phyloP scores from a whole-genome alignment of 2,113 vertebrate genomes.

The Epinephelus fuscoguttatus region DNA sequence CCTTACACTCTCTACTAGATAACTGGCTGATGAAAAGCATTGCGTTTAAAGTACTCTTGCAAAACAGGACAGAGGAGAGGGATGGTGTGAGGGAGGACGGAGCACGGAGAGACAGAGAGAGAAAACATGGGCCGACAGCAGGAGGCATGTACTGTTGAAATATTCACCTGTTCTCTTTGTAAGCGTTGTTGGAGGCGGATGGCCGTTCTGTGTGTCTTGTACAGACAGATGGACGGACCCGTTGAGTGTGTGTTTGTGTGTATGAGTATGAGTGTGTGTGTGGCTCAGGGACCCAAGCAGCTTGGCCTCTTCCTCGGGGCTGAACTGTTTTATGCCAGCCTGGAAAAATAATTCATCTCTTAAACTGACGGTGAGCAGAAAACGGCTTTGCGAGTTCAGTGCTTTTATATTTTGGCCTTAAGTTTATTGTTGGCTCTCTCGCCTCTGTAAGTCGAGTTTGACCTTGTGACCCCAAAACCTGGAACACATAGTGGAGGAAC shows the following conservation, averaged over 20 bases:
- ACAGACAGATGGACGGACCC: conserved; percentile 44
- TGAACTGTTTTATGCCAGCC: conserved; percentile 25
- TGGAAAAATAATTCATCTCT: conserved; percentile 9
- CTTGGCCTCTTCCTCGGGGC: conserved; percentile 5
- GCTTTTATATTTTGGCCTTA: conserved; percentile 1
- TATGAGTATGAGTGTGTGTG: not conserved
- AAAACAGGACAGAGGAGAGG: conserved; percentile 47
- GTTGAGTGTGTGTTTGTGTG: conserved; percentile 11
- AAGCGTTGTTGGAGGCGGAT: conserved; percentile 53
- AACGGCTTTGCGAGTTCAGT: not conserved
- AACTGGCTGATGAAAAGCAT: conserved; percentile 46
- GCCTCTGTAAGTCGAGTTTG: not conserved
- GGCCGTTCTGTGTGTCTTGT: conserved; percentile 50
- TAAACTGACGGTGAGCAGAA: not conserved
- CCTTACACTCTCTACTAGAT: conserved; percentile 39
- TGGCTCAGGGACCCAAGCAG: not conserved
- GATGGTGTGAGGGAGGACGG: conserved; percentile 20
- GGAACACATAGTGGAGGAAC: not conserved
- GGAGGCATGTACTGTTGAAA: conserved; percentile 76
- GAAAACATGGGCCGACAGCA: conserved; percentile 55
- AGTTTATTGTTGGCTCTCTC: not conserved
- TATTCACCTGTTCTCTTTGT: conserved; percentile 80
- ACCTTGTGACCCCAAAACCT: conserved; percentile 5
- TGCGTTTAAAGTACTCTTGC: conserved; percentile 50
- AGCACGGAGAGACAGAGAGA: conserved; percentile 13